phyloP scores from a whole-genome alignment of 2,888 invertebrate species.

The Hemistola chrysoprasaria region DNA sequence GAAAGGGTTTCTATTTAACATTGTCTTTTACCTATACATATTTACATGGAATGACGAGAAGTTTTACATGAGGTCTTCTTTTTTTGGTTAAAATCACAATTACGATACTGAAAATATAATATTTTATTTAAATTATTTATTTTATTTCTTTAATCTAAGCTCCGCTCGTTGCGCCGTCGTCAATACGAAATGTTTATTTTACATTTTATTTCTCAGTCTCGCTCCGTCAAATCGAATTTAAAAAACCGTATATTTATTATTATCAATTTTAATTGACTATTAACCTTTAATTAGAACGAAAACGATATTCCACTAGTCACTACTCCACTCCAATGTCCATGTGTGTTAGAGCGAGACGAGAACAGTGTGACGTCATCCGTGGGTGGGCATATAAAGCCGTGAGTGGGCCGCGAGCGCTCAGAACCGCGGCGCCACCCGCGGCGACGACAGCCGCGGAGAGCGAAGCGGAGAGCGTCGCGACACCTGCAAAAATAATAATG shows the following conservation, averaged over 20 bases:
- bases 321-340: neutral
- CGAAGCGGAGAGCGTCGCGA: constrained; percentile 67
- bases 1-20: neutral
- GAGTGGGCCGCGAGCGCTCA: constrained; percentile 52
- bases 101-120: constrained; percentile 70
- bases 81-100: constrained; percentile 80
- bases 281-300: constrained; percentile 4
- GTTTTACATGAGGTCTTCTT: constrained; percentile 55
- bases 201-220: constrained; percentile 14
- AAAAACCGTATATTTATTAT: constrained; percentile 13
- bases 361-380: constrained; percentile 29
- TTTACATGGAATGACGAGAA: constrained; percentile 63
- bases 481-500: constrained; percentile 29
- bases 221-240: constrained; percentile 14
- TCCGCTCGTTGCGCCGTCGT: constrained; percentile 34
- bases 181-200: constrained; percentile 17
- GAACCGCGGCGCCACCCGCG: constrained; percentile 74
- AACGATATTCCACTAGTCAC: neutral
- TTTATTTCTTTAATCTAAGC: constrained; percentile 59
- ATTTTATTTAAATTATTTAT: constrained; percentile 38
- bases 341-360: constrained; percentile 35
- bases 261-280: constrained; percentile 31
- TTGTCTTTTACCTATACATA: constrained; percentile 40
- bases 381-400: constrained; percentile 31
- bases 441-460: constrained; percentile 68